Evolutionary conservation across 2,113 vertebrate species (phyloP), one percentile per base, ranked within the genome.

Genomic region (Entomyzon cyanotis): DNA sequence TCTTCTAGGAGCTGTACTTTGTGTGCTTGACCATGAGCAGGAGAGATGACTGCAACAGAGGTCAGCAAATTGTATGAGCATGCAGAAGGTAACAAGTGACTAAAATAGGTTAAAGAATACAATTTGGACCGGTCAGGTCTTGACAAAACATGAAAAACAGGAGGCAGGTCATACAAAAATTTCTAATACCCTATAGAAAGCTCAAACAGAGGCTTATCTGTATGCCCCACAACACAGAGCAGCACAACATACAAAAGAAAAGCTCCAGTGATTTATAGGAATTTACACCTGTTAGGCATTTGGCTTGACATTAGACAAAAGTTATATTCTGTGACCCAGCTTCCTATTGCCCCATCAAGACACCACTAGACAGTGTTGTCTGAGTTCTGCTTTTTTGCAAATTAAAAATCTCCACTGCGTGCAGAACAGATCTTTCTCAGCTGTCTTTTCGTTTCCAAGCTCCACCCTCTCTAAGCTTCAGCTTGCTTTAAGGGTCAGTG

Each of bases 271-370:
- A 88, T 76, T 93, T 80, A 83, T n/a, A 85, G 78, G 78, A 90
- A 94, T 95, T 80, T 94, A 93, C 94, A 95, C 91, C 94, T 95
- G 94, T 93, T 94, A 59, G 31, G 81, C 70, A 90, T 87, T 85
- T 96, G 91, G 90, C 94, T 95, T 93, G 19, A 95, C 74, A 87
- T 96, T 58, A 95, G 81, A 95, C 81, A 94, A 82, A 90, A 89
- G 67, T 89, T 59, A 25, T 56, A 85, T 88, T 95, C 90, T 85
- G 8, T 15, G 21, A 27, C 50, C 47, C 0, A 0, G 37, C 31
- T 84, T 94, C 50, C 59, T 53, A 23, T 53, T 93, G 78, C 55
- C 44, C 71, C 46, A 84, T 74, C 75, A 90, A 93, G 67, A 80
- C 12, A 76, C 55, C 35, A 56, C 28, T 87, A 93, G 86, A 83